These are phyloP conservation scores for Crepidodera aurea DNA, from an alignment of 2,888 invertebrate genomes.

Conservation along the genomic window DNA sequence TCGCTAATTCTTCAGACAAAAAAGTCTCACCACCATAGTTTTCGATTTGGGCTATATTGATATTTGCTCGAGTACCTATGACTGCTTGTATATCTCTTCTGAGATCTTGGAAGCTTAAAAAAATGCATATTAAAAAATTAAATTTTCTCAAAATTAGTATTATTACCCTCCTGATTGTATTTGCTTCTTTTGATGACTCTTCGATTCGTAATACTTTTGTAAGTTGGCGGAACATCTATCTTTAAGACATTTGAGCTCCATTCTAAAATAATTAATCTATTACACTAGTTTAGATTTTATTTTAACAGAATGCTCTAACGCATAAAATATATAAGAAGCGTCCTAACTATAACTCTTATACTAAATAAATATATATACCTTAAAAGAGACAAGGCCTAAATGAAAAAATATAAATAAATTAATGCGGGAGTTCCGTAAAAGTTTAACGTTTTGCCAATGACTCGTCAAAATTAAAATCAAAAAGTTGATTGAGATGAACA, in stretches of 20 bases:
- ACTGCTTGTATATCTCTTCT: constrained; percentile 93
- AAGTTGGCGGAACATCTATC: constrained; percentile 79
- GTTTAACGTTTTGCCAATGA: no score
- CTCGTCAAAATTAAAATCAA: no score
- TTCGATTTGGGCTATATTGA: constrained; percentile 93
- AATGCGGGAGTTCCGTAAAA: no score
- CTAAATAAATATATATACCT: no score
- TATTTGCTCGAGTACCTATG: constrained; percentile 89
- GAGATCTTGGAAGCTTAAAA: constrained; percentile 84
- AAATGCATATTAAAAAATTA: no score
- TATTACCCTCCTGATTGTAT: constrained; percentile 84
- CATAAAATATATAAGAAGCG: no score
- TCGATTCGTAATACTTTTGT: constrained; percentile 88
- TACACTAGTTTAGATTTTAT: no score
- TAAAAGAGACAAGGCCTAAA: no score
- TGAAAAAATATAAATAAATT: no score
- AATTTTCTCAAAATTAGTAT: not conserved
- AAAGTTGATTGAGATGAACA: no score
- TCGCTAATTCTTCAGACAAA: constrained; percentile 92
- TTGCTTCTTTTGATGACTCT: constrained; percentile 94
- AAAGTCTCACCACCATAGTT: constrained; percentile 98
- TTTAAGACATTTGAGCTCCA: constrained; percentile 81
- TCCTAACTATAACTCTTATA: no score
- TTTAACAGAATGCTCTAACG: no score
- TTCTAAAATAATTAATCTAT: constrained; percentile 56